Evolutionary conservation across 2,888 invertebrate genomes (phyloP).

Genomic region (Philonicus albiceps): DNA sequence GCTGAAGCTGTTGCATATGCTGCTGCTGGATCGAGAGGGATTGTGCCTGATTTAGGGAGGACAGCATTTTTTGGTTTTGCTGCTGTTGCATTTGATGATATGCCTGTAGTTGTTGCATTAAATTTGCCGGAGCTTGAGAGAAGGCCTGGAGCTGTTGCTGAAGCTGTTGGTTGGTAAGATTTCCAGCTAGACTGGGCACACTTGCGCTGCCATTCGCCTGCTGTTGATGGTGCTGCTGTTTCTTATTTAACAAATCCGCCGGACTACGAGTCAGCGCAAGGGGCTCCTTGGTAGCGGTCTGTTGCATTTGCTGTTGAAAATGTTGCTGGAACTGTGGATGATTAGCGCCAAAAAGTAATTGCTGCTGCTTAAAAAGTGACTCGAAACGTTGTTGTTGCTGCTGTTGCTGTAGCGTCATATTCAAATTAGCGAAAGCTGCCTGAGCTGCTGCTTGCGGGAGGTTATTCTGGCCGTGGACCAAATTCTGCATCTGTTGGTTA

Average conservation of each 20-base stretch:
- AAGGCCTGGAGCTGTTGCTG: constrained; percentile 56
- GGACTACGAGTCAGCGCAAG: constrained; percentile 56
- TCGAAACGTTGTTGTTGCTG: constrained; percentile 55
- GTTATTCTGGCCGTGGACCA: constrained; percentile 55
- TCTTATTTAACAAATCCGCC: constrained; percentile 56
- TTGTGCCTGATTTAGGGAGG: constrained; percentile 46
- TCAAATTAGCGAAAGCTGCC: constrained; percentile 47
- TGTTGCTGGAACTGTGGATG: constrained; percentile 55
- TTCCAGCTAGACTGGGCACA: constrained; percentile 51
- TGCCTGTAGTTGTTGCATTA: constrained; percentile 56
- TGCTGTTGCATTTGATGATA: constrained; percentile 64
- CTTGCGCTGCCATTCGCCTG: constrained; percentile 55
- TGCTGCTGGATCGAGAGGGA: constrained; percentile 54
- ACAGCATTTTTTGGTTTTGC: constrained; percentile 60
- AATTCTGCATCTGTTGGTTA: constrained; percentile 56
- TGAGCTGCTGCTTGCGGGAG: constrained; percentile 52
- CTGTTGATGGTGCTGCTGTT: constrained; percentile 55
- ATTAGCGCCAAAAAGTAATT: constrained; percentile 50
- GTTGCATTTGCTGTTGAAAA: constrained; percentile 56
- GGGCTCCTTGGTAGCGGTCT: constrained; percentile 53
- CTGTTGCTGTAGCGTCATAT: constrained; percentile 54
- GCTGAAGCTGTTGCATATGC: constrained; percentile 53
- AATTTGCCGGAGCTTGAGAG: constrained; percentile 51
- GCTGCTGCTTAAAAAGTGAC: constrained; percentile 53
- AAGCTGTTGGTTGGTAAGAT: constrained; percentile 52